These are phyloP conservation scores for Hoplodrina ambigua DNA, from an alignment of 2,888 invertebrate species.

Conservation along the genomic window DNA sequence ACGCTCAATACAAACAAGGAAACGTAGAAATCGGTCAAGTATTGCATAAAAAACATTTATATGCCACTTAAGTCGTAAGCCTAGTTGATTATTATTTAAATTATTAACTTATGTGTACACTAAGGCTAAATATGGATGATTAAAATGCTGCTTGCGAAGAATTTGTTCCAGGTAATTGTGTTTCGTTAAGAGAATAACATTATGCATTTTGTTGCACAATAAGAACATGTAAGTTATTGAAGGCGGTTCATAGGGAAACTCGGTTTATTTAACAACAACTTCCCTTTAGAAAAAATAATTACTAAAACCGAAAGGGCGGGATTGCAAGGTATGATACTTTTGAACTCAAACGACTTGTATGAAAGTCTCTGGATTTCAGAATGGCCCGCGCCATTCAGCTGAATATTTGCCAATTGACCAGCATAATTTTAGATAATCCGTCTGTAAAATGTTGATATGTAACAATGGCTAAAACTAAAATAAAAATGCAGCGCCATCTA, in stretches of 20 bases:
- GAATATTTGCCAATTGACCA: too few relatives aligned
- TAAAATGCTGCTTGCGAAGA: slow-evolving; percentile 3
- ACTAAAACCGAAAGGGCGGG: too few relatives aligned
- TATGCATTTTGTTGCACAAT: not conserved
- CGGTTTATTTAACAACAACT: not conserved
- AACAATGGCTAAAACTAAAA: not conserved
- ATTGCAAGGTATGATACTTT: too few relatives aligned
- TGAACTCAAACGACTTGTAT: not conserved
- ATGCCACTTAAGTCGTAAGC: slow-evolving; percentile 19
- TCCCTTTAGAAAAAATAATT: too few relatives aligned
- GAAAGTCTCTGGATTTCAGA: not conserved
- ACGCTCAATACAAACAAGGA: slow-evolving; percentile 32
- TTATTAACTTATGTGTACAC: slow-evolving; percentile 37
- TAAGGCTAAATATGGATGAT: not conserved
- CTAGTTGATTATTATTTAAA: slow-evolving; percentile 48
- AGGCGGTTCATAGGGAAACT: not conserved
- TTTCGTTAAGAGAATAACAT: not conserved
- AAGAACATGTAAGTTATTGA: too few relatives aligned
- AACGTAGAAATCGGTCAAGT: slow-evolving; percentile 40
- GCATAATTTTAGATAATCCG: not conserved
- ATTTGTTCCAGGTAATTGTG: not conserved
- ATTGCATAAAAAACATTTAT: slow-evolving; percentile 45
- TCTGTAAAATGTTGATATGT: not conserved
- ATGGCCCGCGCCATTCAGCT: not conserved
- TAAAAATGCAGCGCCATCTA: slow-evolving; percentile 41